A percentile compares a stretch with the other conserved stretches of the same genome.
Evolutionary conservation across 2,113 vertebrate genomes (phyloP).

Genomic region (Probosciger aterrimus): DNA sequence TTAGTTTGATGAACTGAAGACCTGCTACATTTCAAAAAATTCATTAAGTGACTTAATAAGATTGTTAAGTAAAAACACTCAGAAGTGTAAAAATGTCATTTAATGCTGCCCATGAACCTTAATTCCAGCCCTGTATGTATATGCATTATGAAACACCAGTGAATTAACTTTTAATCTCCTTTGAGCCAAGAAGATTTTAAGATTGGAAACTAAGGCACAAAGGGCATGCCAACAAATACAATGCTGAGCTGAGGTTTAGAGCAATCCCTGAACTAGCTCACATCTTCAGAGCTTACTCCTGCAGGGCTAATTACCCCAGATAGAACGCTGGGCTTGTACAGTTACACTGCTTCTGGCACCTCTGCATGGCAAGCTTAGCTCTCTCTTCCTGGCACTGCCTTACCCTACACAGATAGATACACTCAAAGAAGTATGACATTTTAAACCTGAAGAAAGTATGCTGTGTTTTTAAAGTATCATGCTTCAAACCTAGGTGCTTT

Average conservation of each 20-base stretch:
- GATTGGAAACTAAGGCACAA: constrained; percentile 41
- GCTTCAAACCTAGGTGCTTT: neutral
- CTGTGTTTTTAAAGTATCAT: neutral
- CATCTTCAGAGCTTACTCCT: neutral
- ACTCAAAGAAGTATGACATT: neutral
- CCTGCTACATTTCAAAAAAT: constrained; percentile 12
- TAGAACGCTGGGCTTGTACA: neutral
- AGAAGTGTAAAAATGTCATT: constrained; percentile 19
- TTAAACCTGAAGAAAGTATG: neutral
- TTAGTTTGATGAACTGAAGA: constrained; percentile 17
- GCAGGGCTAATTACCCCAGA: constrained; percentile 34
- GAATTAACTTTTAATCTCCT: constrained; percentile 64
- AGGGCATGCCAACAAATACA: constrained; percentile 39
- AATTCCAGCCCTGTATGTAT: neutral
- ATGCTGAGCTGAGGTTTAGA: constrained; percentile 10
- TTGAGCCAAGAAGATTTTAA: constrained; percentile 41
- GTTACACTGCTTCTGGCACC: neutral
- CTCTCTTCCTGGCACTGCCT: neutral
- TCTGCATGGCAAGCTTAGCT: neutral
- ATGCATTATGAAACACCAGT: constrained; percentile 9
- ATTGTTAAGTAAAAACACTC: constrained; percentile 33
- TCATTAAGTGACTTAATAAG: constrained; percentile 48
- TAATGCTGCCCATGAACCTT: neutral
- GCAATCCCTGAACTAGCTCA: neutral
- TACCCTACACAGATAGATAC: neutral